phyloP scores from a whole-genome alignment of 2,113 vertebrate genomes.

The Myotis lucifugus region DNA sequence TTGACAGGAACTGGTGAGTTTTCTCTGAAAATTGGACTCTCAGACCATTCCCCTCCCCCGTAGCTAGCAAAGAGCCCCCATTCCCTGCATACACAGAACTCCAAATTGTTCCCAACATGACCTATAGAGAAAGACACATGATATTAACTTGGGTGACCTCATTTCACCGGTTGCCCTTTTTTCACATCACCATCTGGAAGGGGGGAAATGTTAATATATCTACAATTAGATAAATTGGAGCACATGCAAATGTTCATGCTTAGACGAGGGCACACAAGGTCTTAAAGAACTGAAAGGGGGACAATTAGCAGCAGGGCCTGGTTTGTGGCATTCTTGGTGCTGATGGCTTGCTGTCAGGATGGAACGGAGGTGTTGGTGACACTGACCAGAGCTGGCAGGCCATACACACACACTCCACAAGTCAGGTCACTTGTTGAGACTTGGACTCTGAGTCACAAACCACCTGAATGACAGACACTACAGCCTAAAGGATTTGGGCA shows the following conservation, averaged over 20 bases:
- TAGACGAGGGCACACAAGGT: constrained; percentile 42
- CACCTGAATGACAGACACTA: constrained; percentile 55
- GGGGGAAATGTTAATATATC: constrained; percentile 21
- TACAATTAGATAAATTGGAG: constrained; percentile 66
- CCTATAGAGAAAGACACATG: constrained; percentile 26
- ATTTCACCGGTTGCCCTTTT: constrained; percentile 62
- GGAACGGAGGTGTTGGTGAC: constrained; percentile 66
- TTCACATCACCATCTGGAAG: constrained; percentile 71
- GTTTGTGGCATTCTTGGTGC: constrained; percentile 53
- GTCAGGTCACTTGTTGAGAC: constrained; percentile 57
- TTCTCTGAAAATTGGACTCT: constrained; percentile 76
- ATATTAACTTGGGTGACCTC: constrained; percentile 60
- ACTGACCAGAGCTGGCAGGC: constrained; percentile 68
- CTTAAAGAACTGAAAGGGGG: constrained; percentile 16
- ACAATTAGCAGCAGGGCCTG: constrained; percentile 50
- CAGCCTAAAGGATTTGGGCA: constrained; percentile 8
- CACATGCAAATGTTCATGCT: constrained; percentile 63
- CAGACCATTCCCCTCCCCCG: constrained; percentile 61
- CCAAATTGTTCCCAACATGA: constrained; percentile 67
- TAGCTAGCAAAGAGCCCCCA: not conserved
- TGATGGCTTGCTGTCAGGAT: constrained; percentile 64
- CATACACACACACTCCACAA: not conserved
- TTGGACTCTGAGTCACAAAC: not conserved
- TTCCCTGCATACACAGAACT: constrained; percentile 56
- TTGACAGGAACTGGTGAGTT: constrained; percentile 75